Conservation (phyloP, 1,140 invertebrate genomes). For the Medauroidea extradentata region DNA sequence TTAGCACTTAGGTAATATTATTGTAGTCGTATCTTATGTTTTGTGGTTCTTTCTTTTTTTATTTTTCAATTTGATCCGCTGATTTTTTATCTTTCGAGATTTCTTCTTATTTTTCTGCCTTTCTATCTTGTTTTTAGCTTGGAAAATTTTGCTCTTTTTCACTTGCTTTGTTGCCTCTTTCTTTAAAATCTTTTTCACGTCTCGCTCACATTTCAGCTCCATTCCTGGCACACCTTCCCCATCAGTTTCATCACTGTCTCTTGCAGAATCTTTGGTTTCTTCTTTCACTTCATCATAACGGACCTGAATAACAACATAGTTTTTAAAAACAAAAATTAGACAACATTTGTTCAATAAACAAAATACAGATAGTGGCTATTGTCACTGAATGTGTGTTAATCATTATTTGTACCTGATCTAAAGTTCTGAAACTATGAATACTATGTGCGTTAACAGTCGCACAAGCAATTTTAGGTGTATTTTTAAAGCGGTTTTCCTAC, state of each 20-base stretch:
- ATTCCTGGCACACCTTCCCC: slow-evolving; percentile 54
- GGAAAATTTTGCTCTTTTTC: slow-evolving; percentile 67
- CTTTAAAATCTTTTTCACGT: slow-evolving; percentile 21
- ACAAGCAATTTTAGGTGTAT: too few relatives aligned
- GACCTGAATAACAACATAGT: slow-evolving; percentile 29
- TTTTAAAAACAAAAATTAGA: too few relatives aligned
- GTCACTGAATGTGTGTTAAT: too few relatives aligned
- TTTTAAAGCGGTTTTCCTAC: too few relatives aligned
- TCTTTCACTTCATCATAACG: slow-evolving; percentile 41
- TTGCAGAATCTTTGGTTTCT: slow-evolving; percentile 23
- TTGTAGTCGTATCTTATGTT: too few relatives aligned
- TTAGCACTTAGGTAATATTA: too few relatives aligned
- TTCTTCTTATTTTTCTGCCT: slow-evolving; percentile 27
- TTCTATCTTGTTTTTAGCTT: slow-evolving; percentile 64
- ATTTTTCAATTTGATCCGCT: slow-evolving; percentile 1
- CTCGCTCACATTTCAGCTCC: slow-evolving; percentile 41
- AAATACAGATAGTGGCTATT: too few relatives aligned
- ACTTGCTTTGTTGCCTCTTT: slow-evolving; percentile 36
- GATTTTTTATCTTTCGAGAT: slow-evolving; percentile 4
- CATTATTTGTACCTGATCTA: too few relatives aligned
- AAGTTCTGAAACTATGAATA: too few relatives aligned
- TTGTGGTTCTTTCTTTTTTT: slow-evolving; percentile 7
- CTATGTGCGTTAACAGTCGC: too few relatives aligned
- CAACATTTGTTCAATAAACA: too few relatives aligned
- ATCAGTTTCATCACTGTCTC: slow-evolving; percentile 26